Conservation (phyloP, 2,113 vertebrate genomes). For the Ceyx cyanopectus region DNA sequence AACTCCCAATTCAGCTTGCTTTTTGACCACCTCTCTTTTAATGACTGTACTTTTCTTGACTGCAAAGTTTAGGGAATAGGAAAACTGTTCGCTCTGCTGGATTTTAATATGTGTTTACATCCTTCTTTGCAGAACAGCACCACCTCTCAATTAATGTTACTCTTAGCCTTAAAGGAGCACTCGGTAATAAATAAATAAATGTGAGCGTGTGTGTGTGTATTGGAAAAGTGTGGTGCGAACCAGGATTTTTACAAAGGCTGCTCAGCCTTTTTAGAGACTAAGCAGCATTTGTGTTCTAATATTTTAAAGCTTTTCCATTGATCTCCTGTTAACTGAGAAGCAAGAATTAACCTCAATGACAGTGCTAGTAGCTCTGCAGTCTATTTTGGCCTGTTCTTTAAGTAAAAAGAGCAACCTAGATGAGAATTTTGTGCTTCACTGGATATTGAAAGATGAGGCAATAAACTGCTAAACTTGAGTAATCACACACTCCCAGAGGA, state of each 20-base stretch:
- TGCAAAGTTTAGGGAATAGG: conserved; percentile 67
- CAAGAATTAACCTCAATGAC: conserved; percentile 85
- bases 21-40: conserved; percentile 74
- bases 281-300: conserved; percentile 57
- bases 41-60: conserved; percentile 70
- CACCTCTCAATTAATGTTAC: conserved; percentile 73
- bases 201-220: fast-evolving
- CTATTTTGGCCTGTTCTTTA: conserved; percentile 95
- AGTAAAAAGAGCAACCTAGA: conserved; percentile 94
- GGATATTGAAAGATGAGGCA: conserved; percentile 99
- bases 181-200: conserved; percentile 46
- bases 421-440: conserved; percentile 99
- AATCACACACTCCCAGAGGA: conserved; percentile 97
- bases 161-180: conserved; percentile 44
- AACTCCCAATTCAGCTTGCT: conserved; percentile 71
- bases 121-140: conserved; percentile 60
- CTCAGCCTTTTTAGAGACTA: conserved; percentile 29
- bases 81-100: conserved; percentile 66
- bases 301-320: conserved; percentile 69
- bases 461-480: conserved; percentile 99
- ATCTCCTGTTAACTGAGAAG: conserved; percentile 77
- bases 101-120: conserved; percentile 79
- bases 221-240: background rate
- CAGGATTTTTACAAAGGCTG: conserved; percentile 42
- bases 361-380: conserved; percentile 87